Evolutionary conservation across 2,797 vertebrate genomes (phyloP).

Genomic region (Anguilla marmorata): DNA sequence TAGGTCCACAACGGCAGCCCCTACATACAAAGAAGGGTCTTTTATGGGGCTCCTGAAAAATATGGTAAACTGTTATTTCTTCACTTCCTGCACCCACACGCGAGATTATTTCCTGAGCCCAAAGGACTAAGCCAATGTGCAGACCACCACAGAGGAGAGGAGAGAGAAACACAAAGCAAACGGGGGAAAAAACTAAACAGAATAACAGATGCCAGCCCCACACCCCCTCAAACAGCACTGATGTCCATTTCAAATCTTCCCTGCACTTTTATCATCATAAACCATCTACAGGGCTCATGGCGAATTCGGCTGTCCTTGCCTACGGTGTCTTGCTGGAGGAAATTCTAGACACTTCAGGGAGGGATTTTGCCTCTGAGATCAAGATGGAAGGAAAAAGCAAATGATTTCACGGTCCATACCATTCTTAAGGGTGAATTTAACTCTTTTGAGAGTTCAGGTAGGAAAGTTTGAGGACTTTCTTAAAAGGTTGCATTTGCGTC

Average conservation of each 20-base stretch:
- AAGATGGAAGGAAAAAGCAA: not conserved
- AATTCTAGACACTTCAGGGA: not conserved
- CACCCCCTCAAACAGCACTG: not conserved
- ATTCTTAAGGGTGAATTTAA: not conserved
- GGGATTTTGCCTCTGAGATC: not conserved
- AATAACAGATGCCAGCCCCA: conserved; percentile 1
- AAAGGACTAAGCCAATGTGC: not conserved
- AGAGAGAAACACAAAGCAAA: not conserved
- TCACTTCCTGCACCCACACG: not conserved
- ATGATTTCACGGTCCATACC: not conserved
- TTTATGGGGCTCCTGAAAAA: conserved; percentile 11
- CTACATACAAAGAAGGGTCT: not conserved
- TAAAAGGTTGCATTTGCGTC: not conserved
- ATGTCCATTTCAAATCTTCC: not conserved
- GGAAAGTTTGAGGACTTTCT: not conserved
- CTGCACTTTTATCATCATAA: conserved; percentile 3
- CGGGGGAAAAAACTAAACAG: not conserved
- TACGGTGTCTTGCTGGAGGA: not conserved
- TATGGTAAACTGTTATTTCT: not conserved
- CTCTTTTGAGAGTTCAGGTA: not conserved
- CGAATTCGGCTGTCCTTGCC: not conserved
- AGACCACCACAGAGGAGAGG: conserved; percentile 12
- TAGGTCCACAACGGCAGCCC: not conserved
- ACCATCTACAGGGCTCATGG: not conserved
- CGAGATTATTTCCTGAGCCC: not conserved